Conservation (phyloP, 2,888 invertebrate species). For the Clivina fossor region DNA sequence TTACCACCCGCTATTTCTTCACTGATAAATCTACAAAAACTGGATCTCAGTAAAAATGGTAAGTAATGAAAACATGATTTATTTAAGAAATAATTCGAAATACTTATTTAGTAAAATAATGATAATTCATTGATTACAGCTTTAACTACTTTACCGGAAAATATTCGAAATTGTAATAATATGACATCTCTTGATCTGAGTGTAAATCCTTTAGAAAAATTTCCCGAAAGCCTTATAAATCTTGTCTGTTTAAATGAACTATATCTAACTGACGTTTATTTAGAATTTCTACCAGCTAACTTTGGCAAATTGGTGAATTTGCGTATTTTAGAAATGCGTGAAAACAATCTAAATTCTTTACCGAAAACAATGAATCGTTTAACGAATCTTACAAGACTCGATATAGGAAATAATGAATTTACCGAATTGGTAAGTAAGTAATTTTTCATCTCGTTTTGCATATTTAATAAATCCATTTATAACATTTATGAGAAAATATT, state of each 20-base stretch:
- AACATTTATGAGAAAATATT: no score
- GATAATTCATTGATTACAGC: no score
- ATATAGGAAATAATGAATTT: slow-evolving; percentile 91
- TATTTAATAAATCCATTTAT: no score
- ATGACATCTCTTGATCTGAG: slow-evolving; percentile 82
- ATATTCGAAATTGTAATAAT: slow-evolving; percentile 84
- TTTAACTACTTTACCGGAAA: slow-evolving; percentile 80
- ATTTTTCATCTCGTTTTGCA: no score
- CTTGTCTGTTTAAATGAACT: slow-evolving; percentile 84
- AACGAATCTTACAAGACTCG: slow-evolving; percentile 77
- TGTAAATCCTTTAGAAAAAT: slow-evolving; percentile 85
- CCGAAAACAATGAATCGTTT: slow-evolving; percentile 88
- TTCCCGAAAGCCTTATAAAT: slow-evolving; percentile 92
- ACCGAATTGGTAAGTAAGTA: slow-evolving; percentile 80
- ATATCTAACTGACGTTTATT: slow-evolving; percentile 87
- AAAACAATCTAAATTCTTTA: slow-evolving; percentile 86
- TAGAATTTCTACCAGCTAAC: slow-evolving; percentile 92
- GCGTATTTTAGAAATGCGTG: slow-evolving; percentile 83
- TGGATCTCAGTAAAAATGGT: slow-evolving; percentile 86
- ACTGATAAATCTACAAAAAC: slow-evolving; percentile 75
- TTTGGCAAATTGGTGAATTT: slow-evolving; percentile 86
- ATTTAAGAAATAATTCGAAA: no score
- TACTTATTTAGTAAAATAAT: no score
- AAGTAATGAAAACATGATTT: no score
- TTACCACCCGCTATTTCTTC: slow-evolving; percentile 87